Base-by-base conservation (phyloP, 92 coral and sea anemone species). In the Meandrina meandrites region DNA sequence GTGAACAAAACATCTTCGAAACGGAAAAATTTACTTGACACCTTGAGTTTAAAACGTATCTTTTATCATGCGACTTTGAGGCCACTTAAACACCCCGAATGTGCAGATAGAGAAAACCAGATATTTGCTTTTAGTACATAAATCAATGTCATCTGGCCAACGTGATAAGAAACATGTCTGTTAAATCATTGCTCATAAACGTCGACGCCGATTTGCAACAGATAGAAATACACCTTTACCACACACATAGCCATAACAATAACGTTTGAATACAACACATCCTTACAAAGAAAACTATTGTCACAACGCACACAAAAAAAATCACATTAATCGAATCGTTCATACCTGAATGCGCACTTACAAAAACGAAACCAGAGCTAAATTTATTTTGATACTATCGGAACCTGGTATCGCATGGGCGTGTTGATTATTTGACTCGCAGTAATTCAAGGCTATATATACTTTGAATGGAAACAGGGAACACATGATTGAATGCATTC, bases 381-480 rank as follows among this genome's bases (percentile, higher is more conserved):
- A 85, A 62, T 77, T 76, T 85, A 85, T 85, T 85, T 85, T 62
- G 88, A 85, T 85, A 60, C 64, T 77, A 85, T 76, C 81, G 22
- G 81, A 75, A 27, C 72, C 45, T 31, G 32, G 73, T 84, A 74
- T 84, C 87, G 32, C 73, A 74, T 74, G 87, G 87, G 87, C 81
- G 88, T 77, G 81, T 85, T 85, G 81, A 66, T 76, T 40, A 83
- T 83, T 54, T 83, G 80, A 83, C 87, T 74, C 78, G 75, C 82
- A 73, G 70, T 45, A 77, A 76, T 85, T 60, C 76, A 75, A 73
- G 82, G 66, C 82, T 62, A 85, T 85, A 85, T 85, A 87, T 89
- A 90, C 91, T 62, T 82, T 90, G 89, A 90, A 83, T 89, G 51
- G 80, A 83, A 90, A 87, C 93, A 90, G 88, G 78, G 89, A 78